phyloP scores from a whole-genome alignment of 2,797 vertebrate species.

The Rallus crepitans region DNA sequence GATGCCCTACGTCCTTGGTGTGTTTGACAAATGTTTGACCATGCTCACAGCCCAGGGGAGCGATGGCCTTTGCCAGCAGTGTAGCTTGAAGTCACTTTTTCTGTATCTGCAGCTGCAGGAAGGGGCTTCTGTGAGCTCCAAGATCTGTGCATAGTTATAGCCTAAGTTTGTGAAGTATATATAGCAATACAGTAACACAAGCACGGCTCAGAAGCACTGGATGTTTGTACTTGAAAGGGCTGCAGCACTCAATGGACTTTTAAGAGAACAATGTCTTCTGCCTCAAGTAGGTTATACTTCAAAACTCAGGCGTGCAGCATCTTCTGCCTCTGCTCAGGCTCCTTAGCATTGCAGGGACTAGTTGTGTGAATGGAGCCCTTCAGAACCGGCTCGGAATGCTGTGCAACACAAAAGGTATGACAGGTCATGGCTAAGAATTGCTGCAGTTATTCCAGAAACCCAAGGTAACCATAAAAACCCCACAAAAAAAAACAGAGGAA shows the following conservation, averaged over 20 bases:
- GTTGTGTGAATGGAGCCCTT: not conserved
- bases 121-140: not conserved
- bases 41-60: not conserved
- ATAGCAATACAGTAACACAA: not conserved
- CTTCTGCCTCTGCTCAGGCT: not conserved
- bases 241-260: not conserved
- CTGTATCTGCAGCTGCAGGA: not conserved
- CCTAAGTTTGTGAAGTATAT: not conserved
- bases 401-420: not conserved
- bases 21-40: not conserved
- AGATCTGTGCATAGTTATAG: not conserved
- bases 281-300: not conserved
- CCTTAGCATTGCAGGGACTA: accelerated
- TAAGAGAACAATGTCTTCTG: not conserved
- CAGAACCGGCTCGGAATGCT: not conserved
- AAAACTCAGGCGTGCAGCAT: not conserved
- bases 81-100: not conserved
- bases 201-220: not conserved
- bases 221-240: not conserved
- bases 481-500: not conserved
- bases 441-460: not conserved
- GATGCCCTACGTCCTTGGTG: not conserved
- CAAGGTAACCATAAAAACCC: not conserved
- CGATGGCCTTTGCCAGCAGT: not conserved
- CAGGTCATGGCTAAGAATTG: not conserved